Evolutionary conservation across 2,888 invertebrate genomes (phyloP), one percentile per base, ranked within the genome.

Genomic region (Latrodectus elegans): DNA sequence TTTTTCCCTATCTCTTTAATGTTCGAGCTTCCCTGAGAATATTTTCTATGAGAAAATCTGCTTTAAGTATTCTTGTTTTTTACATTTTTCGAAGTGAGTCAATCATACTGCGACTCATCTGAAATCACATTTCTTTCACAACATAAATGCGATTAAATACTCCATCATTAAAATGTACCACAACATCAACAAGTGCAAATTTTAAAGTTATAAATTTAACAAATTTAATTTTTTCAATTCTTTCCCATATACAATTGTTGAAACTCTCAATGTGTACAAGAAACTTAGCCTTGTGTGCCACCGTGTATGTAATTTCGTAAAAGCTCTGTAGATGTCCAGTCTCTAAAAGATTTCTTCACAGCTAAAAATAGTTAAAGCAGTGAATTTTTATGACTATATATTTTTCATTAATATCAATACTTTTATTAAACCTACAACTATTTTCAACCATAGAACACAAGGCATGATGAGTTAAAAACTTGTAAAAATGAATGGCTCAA

Each of bases 291-390:
- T 49, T 65, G 64, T 4, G 64, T 76, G 14, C n/a, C 12, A 22
- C 55, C 74, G 38, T 74, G 74, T 11, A 26, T 8, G n/a, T 60
- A 74, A 60, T 74, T 74, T 22, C 14, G 17, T 22, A 74, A 26
- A 6, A 74, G 26, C 17, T 38, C 55, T 60, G 60, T 10, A 38
- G 1, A 38, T 1, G 14, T 14, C 38, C 55, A 74, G 10, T 11
- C 15, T 3, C 22, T 17, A 26, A 74, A 55, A 38, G 4, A 0
- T 55, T 55, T 38, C 22, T 22, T 55, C 4, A 55, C 12, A 0
- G 12, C 17, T 15, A 55, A 49, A 14, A 49, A 15, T 26, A 12
- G 4, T 70, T 70, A 14, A 15, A 38, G 70, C 9, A 70, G 70
- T 10, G 38, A 70, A 70, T 70, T 49, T 38, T 70, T 12, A 70